Conservation (phyloP, 1,140 invertebrate species). For the Platyscapa corneri region DNA sequence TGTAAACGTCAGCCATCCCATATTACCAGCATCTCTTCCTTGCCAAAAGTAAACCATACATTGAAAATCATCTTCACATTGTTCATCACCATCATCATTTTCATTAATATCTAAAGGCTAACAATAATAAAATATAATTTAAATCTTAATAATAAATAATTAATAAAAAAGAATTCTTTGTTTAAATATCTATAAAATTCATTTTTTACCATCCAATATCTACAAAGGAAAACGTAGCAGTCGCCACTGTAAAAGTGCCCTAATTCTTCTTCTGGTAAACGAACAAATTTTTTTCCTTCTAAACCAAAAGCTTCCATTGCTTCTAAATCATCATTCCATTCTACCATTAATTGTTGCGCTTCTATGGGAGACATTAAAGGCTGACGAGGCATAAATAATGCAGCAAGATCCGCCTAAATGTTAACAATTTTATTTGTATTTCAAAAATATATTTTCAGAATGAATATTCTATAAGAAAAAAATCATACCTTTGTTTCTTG, state of each 20-base stretch:
- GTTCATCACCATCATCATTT: conserved; percentile 80
- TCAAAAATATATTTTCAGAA: background rate
- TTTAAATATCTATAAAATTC: conserved; percentile 52
- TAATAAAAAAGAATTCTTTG: background rate
- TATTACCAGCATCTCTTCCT: conserved; percentile 96
- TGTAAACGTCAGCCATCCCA: conserved; percentile 99
- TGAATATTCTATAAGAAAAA: background rate
- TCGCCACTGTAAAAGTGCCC: conserved; percentile 95
- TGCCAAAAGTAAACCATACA: conserved; percentile 99
- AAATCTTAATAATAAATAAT: conserved; percentile 27
- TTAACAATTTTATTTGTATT: conserved; percentile 9
- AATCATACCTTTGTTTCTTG: conserved; percentile 87
- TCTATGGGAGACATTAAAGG: conserved; percentile 89
- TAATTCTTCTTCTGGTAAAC: conserved; percentile 94
- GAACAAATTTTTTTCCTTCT: conserved; percentile 97
- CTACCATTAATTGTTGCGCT: conserved; percentile 92
- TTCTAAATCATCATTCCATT: conserved; percentile 97
- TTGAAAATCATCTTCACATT: conserved; percentile 91
- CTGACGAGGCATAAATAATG: conserved; percentile 96
- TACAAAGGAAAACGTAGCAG: conserved; percentile 98
- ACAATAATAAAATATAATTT: conserved; percentile 50
- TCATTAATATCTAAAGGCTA: conserved; percentile 77
- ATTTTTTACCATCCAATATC: conserved; percentile 87
- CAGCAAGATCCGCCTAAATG: conserved; percentile 88
- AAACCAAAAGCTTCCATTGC: conserved; percentile 99